Base-by-base conservation (phyloP, 2,113 vertebrate species). In the Ciconia stormi region DNA sequence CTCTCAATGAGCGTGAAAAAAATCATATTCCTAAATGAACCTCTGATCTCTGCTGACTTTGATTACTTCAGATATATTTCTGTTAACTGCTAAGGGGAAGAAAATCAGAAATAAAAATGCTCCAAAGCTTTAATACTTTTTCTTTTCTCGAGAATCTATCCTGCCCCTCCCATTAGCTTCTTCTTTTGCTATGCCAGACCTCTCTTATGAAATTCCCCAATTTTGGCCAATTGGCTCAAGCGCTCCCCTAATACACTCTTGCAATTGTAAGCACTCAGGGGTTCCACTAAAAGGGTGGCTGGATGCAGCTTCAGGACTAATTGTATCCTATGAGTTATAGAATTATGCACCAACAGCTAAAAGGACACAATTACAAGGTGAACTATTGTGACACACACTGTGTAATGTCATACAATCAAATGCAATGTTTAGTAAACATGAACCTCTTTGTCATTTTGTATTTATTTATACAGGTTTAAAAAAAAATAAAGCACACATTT, bases 381-480 rank as follows among this genome's bases (percentile, higher is more conserved):
- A 98, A 97, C 95, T 98, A 95, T 96, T 95, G 91, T 97, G 96
- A 97, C 93, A 98, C 92, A 97, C 95, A 98, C 93, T 97, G 90
- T 98, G 93, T 97, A 98, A 98, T 90, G 94, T 97, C 97, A 98
- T 97, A 98, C 87, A 95, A 96, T 98, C 93, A 98, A 97, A 97
- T 96, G 95, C 97, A 98, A 95, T 93, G 95, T 97, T 98, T 97
- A 98, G 96, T 97, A 98, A 98, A 97, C 95, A 98, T 97, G 93
- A 91, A 97, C 50, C 72, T 98, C 95, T 97, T 96, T 98, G 93
- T 97, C 96, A 97, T 98, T 98, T 98, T 98, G 82, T 97, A 98
- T 97, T 98, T 98, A 98, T 98, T 98, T 98, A 96, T 97, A 98
- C 94, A 96, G 82, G 96, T 98, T 97, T 97, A 93, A 97, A 96